Base-by-base conservation (phyloP, 2,113 vertebrate genomes). In the Campylomormyrus tamandua region DNA sequence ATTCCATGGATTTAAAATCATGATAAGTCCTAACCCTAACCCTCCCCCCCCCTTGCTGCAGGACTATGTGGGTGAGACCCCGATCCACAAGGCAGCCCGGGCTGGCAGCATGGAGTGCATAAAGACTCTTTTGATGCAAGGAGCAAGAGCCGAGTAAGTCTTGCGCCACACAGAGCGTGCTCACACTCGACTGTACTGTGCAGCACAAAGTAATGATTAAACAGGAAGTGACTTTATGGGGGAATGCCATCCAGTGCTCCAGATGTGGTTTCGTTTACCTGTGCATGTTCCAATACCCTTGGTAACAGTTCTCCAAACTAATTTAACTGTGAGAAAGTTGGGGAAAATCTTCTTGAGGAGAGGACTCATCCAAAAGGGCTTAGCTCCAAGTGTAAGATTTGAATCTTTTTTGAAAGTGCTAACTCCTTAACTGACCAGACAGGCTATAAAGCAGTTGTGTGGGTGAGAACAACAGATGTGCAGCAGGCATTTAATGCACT, bases 61-160 rank as follows among this genome's bases (percentile, higher is more conserved):
- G 98, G 98, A 99, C 95, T 97, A 97, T 94, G 96, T 98, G 92
- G 98, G 98, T 88, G 98, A 99, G 95, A 96, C 97, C 92, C 97
- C 98, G 90, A 95, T 99, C 94, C 98, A 99, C 95, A 99, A 99
- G 95, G 98, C 98, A 31, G 98, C 98, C 93, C 97, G 97, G 7
- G 97, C 97, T 91, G 98, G 98, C 94, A 98, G 97, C 96, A 94
- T 98, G 95, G 97, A 98, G 93, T 99, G 97, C 94, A 92, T 99
- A 94, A 97, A 96, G 93, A 97, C 97, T 85, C 97, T 99, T 95
- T 94, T 97, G 95, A 95, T 97, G 91, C 96, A 96, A 90, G 98
- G 97, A 90, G 98, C 97, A 91, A 96, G 96, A 93, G 95, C 97
- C 90, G 96, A 98, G 98, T 99, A 97, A 98, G 98, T 98, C 91